phyloP scores from a whole-genome alignment of 1,140 invertebrate genomes.

The Planococcus citri region DNA sequence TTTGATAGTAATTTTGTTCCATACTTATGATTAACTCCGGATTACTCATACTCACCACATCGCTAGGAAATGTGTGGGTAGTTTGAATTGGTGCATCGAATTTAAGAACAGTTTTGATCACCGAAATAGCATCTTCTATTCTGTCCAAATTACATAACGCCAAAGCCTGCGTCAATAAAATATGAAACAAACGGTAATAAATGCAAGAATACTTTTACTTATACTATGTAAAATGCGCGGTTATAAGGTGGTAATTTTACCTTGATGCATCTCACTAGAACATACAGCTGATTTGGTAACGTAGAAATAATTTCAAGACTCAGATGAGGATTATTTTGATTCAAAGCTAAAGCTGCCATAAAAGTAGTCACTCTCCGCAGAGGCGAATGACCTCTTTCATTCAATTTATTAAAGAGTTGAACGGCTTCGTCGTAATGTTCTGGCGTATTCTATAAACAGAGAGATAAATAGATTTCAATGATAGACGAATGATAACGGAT shows the following conservation, averaged over 20 bases:
- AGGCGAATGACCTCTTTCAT: slow-evolving; percentile 39
- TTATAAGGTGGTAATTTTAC: slow-evolving; percentile 32
- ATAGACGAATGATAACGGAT: not conserved
- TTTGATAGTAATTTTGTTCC: too few relatives aligned
- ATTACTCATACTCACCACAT: slow-evolving; percentile 33
- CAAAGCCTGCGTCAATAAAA: slow-evolving; percentile 10
- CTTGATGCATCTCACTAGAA: slow-evolving; percentile 54
- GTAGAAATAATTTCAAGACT: slow-evolving; percentile 49
- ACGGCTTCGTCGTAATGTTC: slow-evolving; percentile 52
- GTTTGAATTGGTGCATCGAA: slow-evolving; percentile 36
- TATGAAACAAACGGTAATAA: not conserved
- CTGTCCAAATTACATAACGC: slow-evolving; percentile 46
- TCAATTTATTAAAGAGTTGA: slow-evolving; percentile 45
- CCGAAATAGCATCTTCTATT: slow-evolving; percentile 47
- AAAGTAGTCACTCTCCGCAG: slow-evolving; percentile 47
- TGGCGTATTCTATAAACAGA: slow-evolving; percentile 54
- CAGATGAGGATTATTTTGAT: slow-evolving; percentile 49
- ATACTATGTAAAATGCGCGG: too few relatives aligned
- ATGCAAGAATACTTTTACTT: too few relatives aligned
- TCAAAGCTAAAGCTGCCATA: slow-evolving; percentile 48
- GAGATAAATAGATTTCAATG: slow-evolving; percentile 24
- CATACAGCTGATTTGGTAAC: slow-evolving; percentile 42
- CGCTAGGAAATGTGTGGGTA: slow-evolving; percentile 41
- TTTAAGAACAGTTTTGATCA: slow-evolving; percentile 44
- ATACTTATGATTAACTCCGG: too few relatives aligned